These are phyloP conservation scores for Porphyrio hochstetteri DNA, from an alignment of 2,113 vertebrate species.

Conservation along the genomic window DNA sequence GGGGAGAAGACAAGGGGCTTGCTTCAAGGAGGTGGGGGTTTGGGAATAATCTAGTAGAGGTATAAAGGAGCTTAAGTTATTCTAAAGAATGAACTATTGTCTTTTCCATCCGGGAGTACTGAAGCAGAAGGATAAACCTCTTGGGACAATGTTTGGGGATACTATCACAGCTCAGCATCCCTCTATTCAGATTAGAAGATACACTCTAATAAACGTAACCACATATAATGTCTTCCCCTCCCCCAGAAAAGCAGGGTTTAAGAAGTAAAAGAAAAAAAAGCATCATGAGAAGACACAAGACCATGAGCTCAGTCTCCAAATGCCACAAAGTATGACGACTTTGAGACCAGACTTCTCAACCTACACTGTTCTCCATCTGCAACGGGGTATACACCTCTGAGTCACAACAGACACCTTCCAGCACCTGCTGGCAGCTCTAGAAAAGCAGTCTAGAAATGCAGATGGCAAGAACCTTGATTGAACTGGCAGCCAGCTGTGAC, in stretches of 20 bases:
- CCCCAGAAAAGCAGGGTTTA: background rate
- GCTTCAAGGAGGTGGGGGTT: background rate
- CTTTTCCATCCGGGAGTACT: background rate
- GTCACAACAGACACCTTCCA: background rate
- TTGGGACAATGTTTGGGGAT: background rate
- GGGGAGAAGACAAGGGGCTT: background rate
- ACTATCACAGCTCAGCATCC: background rate
- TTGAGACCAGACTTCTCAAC: background rate
- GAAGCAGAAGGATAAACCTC: background rate
- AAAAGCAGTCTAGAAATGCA: background rate
- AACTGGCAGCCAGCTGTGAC: background rate
- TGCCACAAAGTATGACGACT: background rate
- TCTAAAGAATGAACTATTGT: background rate
- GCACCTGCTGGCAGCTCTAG: background rate
- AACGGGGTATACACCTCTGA: background rate
- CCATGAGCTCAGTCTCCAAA: background rate
- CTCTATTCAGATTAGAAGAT: background rate
- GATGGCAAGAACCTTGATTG: background rate
- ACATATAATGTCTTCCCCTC: accelerated
- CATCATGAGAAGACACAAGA: background rate
- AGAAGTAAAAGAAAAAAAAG: background rate
- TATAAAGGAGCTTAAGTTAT: background rate
- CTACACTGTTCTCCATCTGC: background rate
- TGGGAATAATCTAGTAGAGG: background rate
- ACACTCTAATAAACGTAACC: background rate